Conservation (phyloP, 92 coral and sea anemone genomes). For the Palythoa grandis region DNA sequence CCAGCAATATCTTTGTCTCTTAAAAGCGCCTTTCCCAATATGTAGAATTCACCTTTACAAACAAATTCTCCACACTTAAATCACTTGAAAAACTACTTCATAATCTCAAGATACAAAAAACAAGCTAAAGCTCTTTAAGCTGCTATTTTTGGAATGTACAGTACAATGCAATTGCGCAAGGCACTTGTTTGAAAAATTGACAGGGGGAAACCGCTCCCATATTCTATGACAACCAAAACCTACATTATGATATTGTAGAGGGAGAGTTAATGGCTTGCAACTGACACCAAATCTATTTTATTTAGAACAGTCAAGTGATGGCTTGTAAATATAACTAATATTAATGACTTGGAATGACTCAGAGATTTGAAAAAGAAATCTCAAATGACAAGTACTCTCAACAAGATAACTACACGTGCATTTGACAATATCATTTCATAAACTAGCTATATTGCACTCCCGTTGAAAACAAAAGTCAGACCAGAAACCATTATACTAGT, state of each 20-base stretch:
- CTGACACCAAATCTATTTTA: neutral
- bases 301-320: neutral
- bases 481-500: neutral
- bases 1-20: neutral
- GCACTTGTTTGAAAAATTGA: neutral
- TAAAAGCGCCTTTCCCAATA: neutral
- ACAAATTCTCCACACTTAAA: constrained; percentile 49
- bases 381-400: neutral
- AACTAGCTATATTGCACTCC: neutral
- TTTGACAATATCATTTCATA: neutral
- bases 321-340: neutral
- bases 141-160: constrained; percentile 16
- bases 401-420: neutral
- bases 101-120: neutral
- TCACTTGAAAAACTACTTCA: neutral
- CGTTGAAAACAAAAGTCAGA: neutral
- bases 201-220: neutral
- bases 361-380: neutral
- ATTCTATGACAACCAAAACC: neutral
- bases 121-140: too few species aligned
- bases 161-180: too few species aligned
- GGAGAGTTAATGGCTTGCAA: too few species aligned
- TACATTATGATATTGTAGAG: neutral
- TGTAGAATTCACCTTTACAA: constrained; percentile 31
- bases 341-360: neutral